Base-by-base conservation (phyloP, 2,888 invertebrate species). In the Synanthedon myopaeformis region DNA sequence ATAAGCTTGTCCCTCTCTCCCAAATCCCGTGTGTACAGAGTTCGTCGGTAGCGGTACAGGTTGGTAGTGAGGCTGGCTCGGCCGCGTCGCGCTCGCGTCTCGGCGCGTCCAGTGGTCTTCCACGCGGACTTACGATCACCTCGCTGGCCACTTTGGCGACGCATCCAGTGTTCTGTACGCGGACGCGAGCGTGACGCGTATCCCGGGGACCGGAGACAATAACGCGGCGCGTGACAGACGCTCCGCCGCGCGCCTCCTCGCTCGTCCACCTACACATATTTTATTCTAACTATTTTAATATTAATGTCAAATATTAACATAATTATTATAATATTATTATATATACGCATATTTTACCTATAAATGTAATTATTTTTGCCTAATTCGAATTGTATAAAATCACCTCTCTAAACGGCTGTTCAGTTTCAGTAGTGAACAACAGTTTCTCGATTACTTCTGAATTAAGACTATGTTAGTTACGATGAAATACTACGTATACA, bases 331-430 rank as follows among this genome's bases (percentile, higher is more conserved):
- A 81, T 82, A 84, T 78, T 82, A 85, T 77, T 82, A 80, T 80
- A 79, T 79, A 82, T 76, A 79, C 64, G 80, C 85, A 82, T 87
- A 85, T 83, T 86, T 85, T 85, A 87, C 74, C 81, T 85, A 83
- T 84, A 74, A 82, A 86, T 85, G 81, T 84, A 82, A 85, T 87
- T 84, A 82, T 82, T 85, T 57, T 85, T 72, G 85, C 85, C 86
- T 87, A 82, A 84, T 85, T 85, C 84, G 81, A 83, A 85, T 84
- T 85, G 86, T 87, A 85, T 86, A 85, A 86, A 83, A 84, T 83
- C 82, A 85, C 82, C 74, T 79, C 74, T 81, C 81, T 82, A 74
- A 74, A 79, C 78, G 70, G 79, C 79, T 78, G 76, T 82, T 82
- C 76, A 71, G 79, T 85, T 86, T 81, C 75, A 72, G 79, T 87